Conservation (phyloP, 2,888 invertebrate species). For the Apoda limacodes region DNA sequence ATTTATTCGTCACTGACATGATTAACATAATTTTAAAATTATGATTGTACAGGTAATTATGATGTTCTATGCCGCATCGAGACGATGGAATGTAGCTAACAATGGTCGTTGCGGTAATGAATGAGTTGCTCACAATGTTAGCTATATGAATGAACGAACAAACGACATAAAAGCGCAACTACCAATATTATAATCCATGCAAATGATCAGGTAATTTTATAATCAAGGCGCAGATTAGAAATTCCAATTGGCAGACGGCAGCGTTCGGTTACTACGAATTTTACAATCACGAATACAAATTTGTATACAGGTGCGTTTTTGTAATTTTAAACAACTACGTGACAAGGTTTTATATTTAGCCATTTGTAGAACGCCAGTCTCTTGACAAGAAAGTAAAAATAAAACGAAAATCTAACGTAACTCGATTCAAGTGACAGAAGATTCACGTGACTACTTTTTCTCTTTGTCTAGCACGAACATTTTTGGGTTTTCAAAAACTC, state of each 20-base stretch:
- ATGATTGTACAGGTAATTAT: constrained; percentile 26
- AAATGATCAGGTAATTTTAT: not conserved
- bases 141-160: constrained; percentile 24
- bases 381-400: no score
- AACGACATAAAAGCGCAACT: not conserved
- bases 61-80: constrained; percentile 16
- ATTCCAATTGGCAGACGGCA: no score
- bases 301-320: constrained; percentile 17
- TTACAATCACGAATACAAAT: not conserved
- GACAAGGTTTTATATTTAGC: no score
- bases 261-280: no score
- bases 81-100: constrained; percentile 10
- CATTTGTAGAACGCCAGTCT: no score
- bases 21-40: constrained; percentile 31
- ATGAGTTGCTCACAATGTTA: constrained; percentile 5
- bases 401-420: no score
- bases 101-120: constrained; percentile 12
- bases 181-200: not conserved
- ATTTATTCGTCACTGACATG: no score
- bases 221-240: not conserved
- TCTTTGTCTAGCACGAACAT: not conserved
- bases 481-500: not conserved
- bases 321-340: constrained; percentile 13
- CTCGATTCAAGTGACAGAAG: constrained; percentile 6
- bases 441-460: not conserved